Evolutionary conservation across 2,888 invertebrate species (phyloP).

Genomic region (Bombylius major): DNA sequence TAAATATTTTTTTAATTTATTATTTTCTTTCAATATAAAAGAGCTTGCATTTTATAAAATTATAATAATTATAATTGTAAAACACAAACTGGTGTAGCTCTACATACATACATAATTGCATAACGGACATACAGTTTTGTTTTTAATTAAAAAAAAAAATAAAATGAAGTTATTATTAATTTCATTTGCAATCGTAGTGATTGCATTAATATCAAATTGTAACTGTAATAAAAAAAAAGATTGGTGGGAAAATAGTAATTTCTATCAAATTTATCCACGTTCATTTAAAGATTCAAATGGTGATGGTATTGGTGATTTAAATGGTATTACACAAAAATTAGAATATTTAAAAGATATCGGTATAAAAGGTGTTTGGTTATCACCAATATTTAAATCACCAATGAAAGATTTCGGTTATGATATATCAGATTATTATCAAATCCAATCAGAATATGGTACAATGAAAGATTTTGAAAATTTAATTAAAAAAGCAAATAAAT

Average conservation of each 20-base stretch:
- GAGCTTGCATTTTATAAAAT: no score
- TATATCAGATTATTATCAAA: constrained; percentile 51
- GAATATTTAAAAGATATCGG: constrained; percentile 54
- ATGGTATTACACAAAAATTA: constrained; percentile 45
- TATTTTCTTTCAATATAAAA: no score
- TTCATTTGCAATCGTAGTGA: no score
- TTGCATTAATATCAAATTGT: no score
- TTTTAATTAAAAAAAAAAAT: no score
- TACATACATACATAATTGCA: no score
- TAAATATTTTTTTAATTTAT: no score
- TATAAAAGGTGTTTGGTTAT: constrained; percentile 55
- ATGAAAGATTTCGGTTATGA: constrained; percentile 72
- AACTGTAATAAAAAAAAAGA: constrained; percentile 34
- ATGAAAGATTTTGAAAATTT: constrained; percentile 56
- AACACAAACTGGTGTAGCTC: no score
- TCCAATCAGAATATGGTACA: constrained; percentile 57
- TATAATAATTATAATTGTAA: no score
- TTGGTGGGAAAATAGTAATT: constrained; percentile 72
- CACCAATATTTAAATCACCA: constrained; percentile 51
- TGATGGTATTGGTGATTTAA: constrained; percentile 78
- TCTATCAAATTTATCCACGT: constrained; percentile 78
- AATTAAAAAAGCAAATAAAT: constrained; percentile 39
- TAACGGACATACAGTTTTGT: no score
- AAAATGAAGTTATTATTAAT: no score
- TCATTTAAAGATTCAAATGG: constrained; percentile 74